Evolutionary conservation across 2,888 invertebrate species (phyloP), one percentile per base, ranked within the genome.

Genomic region (Gryllus longicercus): DNA sequence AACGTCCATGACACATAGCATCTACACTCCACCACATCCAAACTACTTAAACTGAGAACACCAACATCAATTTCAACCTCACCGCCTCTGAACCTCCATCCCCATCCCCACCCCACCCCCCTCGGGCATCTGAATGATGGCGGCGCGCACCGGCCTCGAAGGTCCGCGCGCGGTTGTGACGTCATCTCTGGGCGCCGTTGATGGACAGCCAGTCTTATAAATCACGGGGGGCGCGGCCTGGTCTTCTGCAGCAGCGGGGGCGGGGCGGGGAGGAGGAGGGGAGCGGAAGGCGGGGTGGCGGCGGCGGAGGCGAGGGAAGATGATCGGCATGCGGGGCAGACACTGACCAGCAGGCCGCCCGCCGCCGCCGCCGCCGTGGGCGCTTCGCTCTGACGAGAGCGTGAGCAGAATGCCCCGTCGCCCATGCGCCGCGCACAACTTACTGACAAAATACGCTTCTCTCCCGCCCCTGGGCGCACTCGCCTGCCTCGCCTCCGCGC

Each of bases 331-430:
- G 14, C 63, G 63, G 63, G 63, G 18, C 63, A 63, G 63, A 63
- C 63, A 63, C 63, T 63, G 63, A 63, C 63, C 63, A 63, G 63
- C 63, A 63, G 63, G 18, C 25, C 63, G 63, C 63, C 63, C 51
- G 16, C 51, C 16, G 51, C 51, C 63, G 63, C 63, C 63, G 63
- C 63, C 63, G 18, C 63, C 5, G 63, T 18, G 16, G 63, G 63
- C 63, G 63, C 18, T 63, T 10, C 63, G 63, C 63, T 18, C 5
- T 63, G 63, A 63, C 63, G 63, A 63, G 63, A 14, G 18, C 63
- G 63, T 63, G 63, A 63, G 63, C 63, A 16, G 63, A 63, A 63
- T 63, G 63, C 63, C 63, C 14, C 63, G 63, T 14, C 63, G 14
- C 63, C 63, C 63, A 63, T 63, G 63, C 63, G 16, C 63, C 63